Evolutionary conservation across 2,797 vertebrate species (phyloP), one percentile per base, ranked within the genome.

Genomic region (Catamblyrhynchus diadema): DNA sequence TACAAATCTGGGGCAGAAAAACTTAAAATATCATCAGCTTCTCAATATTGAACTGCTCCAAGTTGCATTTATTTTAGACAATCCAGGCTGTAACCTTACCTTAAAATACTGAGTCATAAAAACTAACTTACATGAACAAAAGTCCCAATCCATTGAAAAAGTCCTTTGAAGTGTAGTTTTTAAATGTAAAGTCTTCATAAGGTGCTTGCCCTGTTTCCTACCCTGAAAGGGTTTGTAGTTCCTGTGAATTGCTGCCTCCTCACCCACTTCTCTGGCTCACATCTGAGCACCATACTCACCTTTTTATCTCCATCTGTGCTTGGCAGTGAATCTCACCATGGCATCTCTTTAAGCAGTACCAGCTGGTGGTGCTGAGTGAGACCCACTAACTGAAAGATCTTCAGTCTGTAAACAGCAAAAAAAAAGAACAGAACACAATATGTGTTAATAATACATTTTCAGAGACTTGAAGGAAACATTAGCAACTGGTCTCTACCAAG

Each of bases 401-500:
- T 65, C 21, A 15, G 12, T 4, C 32, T 33, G 9, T 15, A 35
- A 17, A 56, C 44, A 27, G 24, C 2, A 13, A 24, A 28, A 47
- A 39, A 33, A 28, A 3, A 14, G 1, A 53, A 25, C 1, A 39
- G 50, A 24, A 1, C 14, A 25, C 10, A 25, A 0, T 23, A 37
- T 22, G 39, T 41, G 5, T 39, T 69, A 53, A 35, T 18, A 69
- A n/a, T 9, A 2, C 11, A 2, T 64, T 86, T 88, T 78, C 61
- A 81, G 44, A 91, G 27, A 33, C 53, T 62, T 65, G 15, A 8
- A 61, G 18, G 9, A 79, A 86, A 65, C 42, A 18, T 27, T 39
- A 9, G 16, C 45, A 73, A 25, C 23, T 24, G 23, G 5, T 60
- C 44, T 82, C 47, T 28, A 62, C 24, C 24, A 61, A 67, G 33